Evolutionary conservation across 2,797 vertebrate species (phyloP), one percentile per base, ranked within the genome.

Genomic region (Geranospiza caerulescens): DNA sequence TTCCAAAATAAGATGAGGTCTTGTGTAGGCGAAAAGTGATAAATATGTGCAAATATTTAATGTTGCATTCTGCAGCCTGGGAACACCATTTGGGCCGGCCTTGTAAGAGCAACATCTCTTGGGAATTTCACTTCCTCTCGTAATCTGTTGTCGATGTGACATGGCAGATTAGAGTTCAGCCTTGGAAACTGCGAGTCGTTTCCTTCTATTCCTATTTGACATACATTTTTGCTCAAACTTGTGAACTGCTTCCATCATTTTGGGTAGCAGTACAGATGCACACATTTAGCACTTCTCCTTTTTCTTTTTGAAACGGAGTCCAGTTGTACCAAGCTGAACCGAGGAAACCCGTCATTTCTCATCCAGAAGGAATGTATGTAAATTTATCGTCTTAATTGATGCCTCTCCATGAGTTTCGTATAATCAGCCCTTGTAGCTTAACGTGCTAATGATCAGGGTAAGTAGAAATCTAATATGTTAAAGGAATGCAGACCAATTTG

Each of bases 401-500:
- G 87, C 91, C 88, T 97, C 82, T 96, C 87, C 56, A 66, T 67
- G 88, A 97, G 70, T 87, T 96, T 96, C 63, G 63, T 92, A 70
- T 92, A 87, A 97, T 90, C 93, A 95, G 70, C 72, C 89, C 88
- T 92, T 87, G 88, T 89, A 94, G 90, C 81, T 90, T 96, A 93
- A 87, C 11, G 17, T 90, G 87, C 83, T 95, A 96, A 96, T 95
- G 88, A 91, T 55, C 64, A 92, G 72, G 86, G 78, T 89, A 82
- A 93, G 93, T 58, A 93, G 87, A 85, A 97, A 93, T 82, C 52
- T 93, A 76, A 80, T 80, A 85, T 34, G 89, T 92, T 92, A 87
- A 93, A 97, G 92, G 92, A 95, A 96, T 71, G 79, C 90, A 82
- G 92, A 83, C 88, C 83, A 93, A 89, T 97, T 95, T 93, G 80